Evolutionary conservation across 2,888 invertebrate species (phyloP).

Genomic region (Ormia ochracea): DNA sequence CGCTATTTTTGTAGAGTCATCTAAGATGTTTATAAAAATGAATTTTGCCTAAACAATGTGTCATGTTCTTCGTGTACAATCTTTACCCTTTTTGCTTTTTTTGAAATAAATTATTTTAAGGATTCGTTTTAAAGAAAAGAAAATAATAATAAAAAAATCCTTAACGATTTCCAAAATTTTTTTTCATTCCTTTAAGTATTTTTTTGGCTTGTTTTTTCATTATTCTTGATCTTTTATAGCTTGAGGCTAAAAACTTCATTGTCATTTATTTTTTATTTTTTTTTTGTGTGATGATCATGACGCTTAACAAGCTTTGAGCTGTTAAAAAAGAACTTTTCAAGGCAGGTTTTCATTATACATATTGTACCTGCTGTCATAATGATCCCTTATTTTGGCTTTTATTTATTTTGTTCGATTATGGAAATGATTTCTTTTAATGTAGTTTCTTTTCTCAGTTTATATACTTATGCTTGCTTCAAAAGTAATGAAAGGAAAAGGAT

Average conservation of each 20-base stretch:
- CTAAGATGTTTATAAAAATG: no score
- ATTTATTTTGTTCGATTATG: background rate
- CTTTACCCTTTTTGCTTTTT: background rate
- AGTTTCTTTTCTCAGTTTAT: background rate
- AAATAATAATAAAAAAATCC: background rate
- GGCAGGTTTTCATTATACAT: background rate
- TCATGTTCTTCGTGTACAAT: background rate
- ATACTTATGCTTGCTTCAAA: no score
- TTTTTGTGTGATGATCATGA: background rate
- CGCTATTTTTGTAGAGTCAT: no score
- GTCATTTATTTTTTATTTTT: conserved; percentile 7
- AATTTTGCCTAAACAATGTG: background rate
- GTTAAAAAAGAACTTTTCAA: conserved; percentile 5
- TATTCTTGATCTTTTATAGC: background rate
- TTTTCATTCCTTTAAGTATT: background rate
- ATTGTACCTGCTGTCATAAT: conserved; percentile 23
- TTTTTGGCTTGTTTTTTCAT: no score
- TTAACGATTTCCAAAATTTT: background rate
- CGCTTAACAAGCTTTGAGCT: conserved; percentile 28
- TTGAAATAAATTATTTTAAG: background rate
- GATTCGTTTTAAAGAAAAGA: background rate
- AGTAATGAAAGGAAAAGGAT: no score
- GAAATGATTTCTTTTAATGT: conserved; percentile 9
- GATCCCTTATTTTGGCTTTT: conserved; percentile 34
- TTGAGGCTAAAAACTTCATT: conserved; percentile 25